These are phyloP conservation scores for Enteromius trimaculatus DNA, from an alignment of 2,797 vertebrate species.

Conservation along the genomic window DNA sequence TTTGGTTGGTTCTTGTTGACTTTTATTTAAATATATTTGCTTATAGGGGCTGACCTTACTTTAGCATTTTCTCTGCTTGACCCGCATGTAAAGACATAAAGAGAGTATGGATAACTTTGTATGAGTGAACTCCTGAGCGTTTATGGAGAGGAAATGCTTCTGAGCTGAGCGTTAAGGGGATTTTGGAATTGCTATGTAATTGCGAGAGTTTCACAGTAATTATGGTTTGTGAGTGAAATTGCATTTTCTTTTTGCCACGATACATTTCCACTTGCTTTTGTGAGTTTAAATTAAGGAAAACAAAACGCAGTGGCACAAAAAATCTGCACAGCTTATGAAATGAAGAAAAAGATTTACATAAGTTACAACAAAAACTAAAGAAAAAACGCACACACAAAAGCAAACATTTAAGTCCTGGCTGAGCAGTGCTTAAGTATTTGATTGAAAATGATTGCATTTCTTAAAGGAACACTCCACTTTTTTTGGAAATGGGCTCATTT, in stretches of 20 bases:
- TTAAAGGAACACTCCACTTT: no score
- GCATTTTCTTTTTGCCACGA: slow-evolving; percentile 43
- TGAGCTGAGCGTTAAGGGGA: slow-evolving; percentile 8
- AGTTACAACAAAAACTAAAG: background rate
- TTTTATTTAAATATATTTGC: slow-evolving; percentile 69
- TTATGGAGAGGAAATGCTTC: slow-evolving; percentile 58
- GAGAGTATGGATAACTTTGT: slow-evolving; percentile 56
- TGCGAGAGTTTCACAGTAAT: slow-evolving; percentile 52
- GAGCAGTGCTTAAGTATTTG: no score
- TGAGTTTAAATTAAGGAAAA: background rate
- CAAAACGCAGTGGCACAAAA: background rate
- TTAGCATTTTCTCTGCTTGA: slow-evolving; percentile 68
- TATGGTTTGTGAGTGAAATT: slow-evolving; percentile 72
- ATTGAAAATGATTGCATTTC: no score
- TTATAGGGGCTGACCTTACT: slow-evolving; percentile 71
- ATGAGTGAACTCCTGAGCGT: background rate
- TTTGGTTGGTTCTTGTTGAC: slow-evolving; percentile 68
- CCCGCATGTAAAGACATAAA: slow-evolving; percentile 54
- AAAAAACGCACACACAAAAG: background rate
- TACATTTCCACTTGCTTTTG: background rate
- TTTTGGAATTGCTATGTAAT: slow-evolving; percentile 21
- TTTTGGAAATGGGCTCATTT: no score
- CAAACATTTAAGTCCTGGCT: background rate
- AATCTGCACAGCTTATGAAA: background rate
- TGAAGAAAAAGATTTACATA: background rate